Percentiles rank a stretch among this genome's conserved stretches.
These are phyloP conservation scores for Metridium senile DNA, from an alignment of 92 coral and sea anemone genomes.

Conservation along the genomic window DNA sequence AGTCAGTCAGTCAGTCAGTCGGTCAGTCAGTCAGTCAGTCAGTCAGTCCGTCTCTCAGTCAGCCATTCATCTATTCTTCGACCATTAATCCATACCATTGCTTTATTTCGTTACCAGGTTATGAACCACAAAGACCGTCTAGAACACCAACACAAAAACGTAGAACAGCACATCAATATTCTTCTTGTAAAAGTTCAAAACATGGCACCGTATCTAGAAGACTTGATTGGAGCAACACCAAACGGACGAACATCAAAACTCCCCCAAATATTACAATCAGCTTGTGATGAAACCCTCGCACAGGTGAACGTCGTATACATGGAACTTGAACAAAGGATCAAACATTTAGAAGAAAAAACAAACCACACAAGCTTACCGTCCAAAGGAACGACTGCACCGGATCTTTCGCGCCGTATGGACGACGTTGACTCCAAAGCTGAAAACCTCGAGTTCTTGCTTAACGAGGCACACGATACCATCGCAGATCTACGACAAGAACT, in stretches of 20 bases:
- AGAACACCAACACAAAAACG: conserved; percentile 10
- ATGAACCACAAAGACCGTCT: conserved; percentile 23
- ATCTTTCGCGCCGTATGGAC: conserved; percentile 36
- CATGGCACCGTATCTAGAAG: conserved; percentile 16
- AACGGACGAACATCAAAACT: conserved; percentile 9
- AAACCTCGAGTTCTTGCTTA: conserved; percentile 54
- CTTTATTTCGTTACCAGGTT: not conserved
- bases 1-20: too few species aligned
- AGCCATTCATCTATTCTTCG: too few species aligned
- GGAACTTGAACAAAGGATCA: conserved; percentile 15
- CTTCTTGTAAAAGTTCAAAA: not conserved
- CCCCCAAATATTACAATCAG: not conserved
- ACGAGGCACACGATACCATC: conserved; percentile 61
- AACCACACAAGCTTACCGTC: too few species aligned
- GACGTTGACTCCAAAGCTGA: conserved; percentile 55
- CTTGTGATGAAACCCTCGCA: not conserved
- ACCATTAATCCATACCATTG: not conserved
- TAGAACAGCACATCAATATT: not conserved
- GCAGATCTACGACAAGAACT: conserved; percentile 49
- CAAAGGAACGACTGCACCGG: conserved; percentile 9
- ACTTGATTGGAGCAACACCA: not conserved
- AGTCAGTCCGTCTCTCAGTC: too few species aligned
- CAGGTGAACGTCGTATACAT: not conserved
- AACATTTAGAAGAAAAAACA: conserved; percentile 10
- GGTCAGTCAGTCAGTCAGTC: too few species aligned